A percentile compares a stretch with the other conserved stretches of the same genome.
Evolutionary conservation across 2,888 invertebrate species (phyloP).

Genomic region (Drosophila yooni): DNA sequence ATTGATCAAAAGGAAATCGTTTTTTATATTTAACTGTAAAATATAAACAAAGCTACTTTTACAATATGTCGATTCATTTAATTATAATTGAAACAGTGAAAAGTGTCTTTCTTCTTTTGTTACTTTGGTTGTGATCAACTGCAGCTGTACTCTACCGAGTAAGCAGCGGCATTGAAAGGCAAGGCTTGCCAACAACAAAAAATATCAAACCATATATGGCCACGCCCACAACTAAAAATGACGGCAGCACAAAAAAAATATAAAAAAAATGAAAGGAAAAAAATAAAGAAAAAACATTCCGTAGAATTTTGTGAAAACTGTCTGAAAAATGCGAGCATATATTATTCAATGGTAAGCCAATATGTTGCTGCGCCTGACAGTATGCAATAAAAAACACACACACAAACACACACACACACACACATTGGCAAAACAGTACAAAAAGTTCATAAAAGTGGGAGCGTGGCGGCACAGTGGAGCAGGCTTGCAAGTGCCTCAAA

Average conservation of each 20-base stretch:
- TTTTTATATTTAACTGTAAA: background rate
- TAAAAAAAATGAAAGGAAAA: background rate
- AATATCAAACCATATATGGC: background rate
- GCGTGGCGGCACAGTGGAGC: constrained; percentile 33
- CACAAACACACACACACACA: constrained; percentile 11
- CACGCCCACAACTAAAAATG: constrained; percentile 12
- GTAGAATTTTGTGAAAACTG: constrained; percentile 68
- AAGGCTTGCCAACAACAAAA: constrained; percentile 9
- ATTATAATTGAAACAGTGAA: background rate
- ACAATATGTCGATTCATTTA: background rate
- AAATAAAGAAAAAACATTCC: constrained; percentile 48
- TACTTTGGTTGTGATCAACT: constrained; percentile 15
- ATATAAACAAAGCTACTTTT: background rate
- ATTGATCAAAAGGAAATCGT: background rate
- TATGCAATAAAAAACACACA: constrained; percentile 60
- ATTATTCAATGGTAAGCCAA: constrained; percentile 75
- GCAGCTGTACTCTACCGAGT: constrained; percentile 1
- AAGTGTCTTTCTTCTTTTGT: background rate
- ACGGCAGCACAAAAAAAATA: constrained; percentile 14
- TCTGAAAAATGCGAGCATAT: constrained; percentile 69
- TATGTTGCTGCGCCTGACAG: constrained; percentile 77
- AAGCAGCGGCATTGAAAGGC: constrained; percentile 5
- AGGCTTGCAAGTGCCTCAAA: constrained; percentile 61
- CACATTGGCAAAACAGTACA: constrained; percentile 10
- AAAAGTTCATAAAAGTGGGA: constrained; percentile 42